phyloP scores from a whole-genome alignment of 1,140 invertebrate species.

The Aphelinus atriplicis region DNA sequence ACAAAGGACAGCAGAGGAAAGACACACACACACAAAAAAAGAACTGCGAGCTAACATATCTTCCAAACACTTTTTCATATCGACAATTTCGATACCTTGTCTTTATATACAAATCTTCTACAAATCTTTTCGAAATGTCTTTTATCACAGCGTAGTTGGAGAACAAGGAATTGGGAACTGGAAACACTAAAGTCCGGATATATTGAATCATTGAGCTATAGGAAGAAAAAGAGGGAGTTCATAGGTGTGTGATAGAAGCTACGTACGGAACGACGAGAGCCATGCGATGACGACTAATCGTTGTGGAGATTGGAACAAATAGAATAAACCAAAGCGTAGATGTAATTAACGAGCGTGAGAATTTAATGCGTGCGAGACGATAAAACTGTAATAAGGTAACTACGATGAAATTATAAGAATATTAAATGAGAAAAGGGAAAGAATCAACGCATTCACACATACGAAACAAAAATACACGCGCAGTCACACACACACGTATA shows the following conservation, averaged over 20 bases:
- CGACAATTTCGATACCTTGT: slow-evolving; percentile 3
- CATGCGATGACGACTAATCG: slow-evolving; percentile 15
- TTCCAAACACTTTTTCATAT: slow-evolving; percentile 30
- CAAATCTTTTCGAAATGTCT: slow-evolving; percentile 36
- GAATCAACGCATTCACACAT: not conserved
- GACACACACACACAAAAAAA: too few relatives aligned
- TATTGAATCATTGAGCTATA: not conserved
- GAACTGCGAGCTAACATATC: slow-evolving; percentile 24
- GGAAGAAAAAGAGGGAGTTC: too few relatives aligned
- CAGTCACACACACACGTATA: not conserved
- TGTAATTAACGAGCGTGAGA: slow-evolving; percentile 23
- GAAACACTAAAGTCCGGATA: too few relatives aligned
- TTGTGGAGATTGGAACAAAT: slow-evolving; percentile 22
- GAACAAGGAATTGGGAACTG: not conserved
- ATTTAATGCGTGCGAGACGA: slow-evolving; percentile 21
- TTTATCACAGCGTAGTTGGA: slow-evolving; percentile 15
- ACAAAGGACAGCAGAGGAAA: too few relatives aligned
- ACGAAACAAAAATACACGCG: not conserved
- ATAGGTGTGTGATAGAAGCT: too few relatives aligned
- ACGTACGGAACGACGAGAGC: slow-evolving; percentile 13
- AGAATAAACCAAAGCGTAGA: slow-evolving; percentile 26
- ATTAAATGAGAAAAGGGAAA: not conserved
- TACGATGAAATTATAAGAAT: not conserved
- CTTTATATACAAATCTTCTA: slow-evolving; percentile 33
- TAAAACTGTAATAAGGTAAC: not conserved